A percentile compares a stretch with the other conserved stretches of the same genome.
Conservation (phyloP, 2,888 invertebrate genomes). For the Diabrotica balteata region DNA sequence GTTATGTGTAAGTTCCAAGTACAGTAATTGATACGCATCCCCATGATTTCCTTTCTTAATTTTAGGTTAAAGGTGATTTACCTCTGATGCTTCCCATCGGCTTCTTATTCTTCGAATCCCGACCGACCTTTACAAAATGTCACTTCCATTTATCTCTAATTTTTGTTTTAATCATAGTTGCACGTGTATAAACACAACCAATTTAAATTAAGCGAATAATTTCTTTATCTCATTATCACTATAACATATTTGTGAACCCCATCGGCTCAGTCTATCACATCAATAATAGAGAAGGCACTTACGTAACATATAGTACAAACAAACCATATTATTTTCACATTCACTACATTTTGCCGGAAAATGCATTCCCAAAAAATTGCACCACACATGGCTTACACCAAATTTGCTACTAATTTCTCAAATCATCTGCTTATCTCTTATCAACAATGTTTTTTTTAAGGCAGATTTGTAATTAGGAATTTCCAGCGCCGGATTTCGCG, state of each 20-base stretch:
- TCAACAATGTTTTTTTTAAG: constrained; percentile 19
- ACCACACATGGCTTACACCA: constrained; percentile 20
- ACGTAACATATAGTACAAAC: constrained; percentile 16
- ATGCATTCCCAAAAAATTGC: constrained; percentile 15
- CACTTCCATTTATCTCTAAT: constrained; percentile 5
- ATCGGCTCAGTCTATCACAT: constrained; percentile 4
- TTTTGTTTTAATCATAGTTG: constrained; percentile 7
- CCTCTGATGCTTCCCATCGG: constrained; percentile 11
- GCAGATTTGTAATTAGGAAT: constrained; percentile 14
- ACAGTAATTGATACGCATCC: no score
- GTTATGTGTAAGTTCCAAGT: no score
- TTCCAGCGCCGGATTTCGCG: constrained; percentile 14
- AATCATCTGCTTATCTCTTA: constrained; percentile 31
- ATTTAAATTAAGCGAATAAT: constrained; percentile 12
- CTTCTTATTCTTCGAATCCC: constrained; percentile 7
- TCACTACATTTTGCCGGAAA: constrained; percentile 10
- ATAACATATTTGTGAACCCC: constrained; percentile 2
- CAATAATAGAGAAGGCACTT: constrained; percentile 16
- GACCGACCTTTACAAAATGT: constrained; percentile 4
- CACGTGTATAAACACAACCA: constrained; percentile 4
- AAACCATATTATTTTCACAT: constrained; percentile 7
- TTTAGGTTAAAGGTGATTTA: constrained; percentile 5
- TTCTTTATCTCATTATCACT: constrained; percentile 12
- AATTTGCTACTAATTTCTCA: constrained; percentile 7
- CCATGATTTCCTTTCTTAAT: no score